Conservation (phyloP, 2,888 invertebrate species). For the Andrena bicolor region DNA sequence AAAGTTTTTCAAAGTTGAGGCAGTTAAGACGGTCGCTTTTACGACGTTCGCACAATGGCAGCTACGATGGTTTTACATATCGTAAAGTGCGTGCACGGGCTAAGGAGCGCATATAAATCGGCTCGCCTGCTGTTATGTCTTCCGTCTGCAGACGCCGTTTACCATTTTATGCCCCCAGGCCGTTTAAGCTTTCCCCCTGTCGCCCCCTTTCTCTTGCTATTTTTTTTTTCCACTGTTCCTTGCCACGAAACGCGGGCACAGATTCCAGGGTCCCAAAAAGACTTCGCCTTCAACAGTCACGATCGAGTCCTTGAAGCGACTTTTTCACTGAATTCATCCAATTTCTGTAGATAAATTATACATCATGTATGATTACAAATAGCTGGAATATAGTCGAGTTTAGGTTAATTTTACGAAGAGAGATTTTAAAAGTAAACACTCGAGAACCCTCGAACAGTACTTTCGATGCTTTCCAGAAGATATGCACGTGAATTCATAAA, state of each 20-base stretch:
- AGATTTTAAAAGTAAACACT: too few species aligned
- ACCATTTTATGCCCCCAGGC: slow-evolving; percentile 77
- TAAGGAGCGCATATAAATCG: slow-evolving; percentile 81
- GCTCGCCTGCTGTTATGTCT: slow-evolving; percentile 79
- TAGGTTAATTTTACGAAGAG: too few species aligned
- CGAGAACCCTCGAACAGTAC: too few species aligned
- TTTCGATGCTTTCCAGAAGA: too few species aligned
- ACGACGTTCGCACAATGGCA: slow-evolving; percentile 76
- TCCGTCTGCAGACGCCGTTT: slow-evolving; percentile 74
- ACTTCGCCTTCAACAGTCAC: not conserved
- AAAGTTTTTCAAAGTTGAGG: slow-evolving; percentile 72
- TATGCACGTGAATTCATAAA: too few species aligned
- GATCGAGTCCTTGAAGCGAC: not conserved
- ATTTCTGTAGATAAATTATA: too few species aligned
- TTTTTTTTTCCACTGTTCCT: not conserved
- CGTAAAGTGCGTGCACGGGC: slow-evolving; percentile 77
- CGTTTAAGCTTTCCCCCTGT: slow-evolving; percentile 51
- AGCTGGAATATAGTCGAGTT: too few species aligned
- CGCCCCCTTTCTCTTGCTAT: slow-evolving; percentile 10
- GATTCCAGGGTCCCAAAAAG: not conserved
- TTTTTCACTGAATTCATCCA: not conserved
- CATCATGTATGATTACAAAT: too few species aligned
- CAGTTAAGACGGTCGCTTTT: slow-evolving; percentile 71
- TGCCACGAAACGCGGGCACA: not conserved
- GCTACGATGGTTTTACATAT: slow-evolving; percentile 79